Evolutionary conservation across 2,797 vertebrate species (phyloP).

Genomic region (Crocodylus rhombifer): DNA sequence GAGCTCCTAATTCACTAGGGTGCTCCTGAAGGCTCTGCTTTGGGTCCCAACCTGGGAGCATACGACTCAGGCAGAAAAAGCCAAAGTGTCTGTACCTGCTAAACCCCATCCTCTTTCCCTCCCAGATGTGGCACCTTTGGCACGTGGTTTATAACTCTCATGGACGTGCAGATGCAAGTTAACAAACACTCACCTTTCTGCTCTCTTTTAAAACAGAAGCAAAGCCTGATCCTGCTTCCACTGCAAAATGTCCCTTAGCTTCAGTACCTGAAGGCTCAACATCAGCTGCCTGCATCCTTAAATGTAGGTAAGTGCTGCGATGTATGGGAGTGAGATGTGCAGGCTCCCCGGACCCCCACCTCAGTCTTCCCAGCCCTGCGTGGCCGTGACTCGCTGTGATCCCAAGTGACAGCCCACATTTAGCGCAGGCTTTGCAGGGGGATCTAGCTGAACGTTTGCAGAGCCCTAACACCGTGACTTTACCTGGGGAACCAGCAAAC

Average conservation of each 20-base stretch:
- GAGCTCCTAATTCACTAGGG: not conserved
- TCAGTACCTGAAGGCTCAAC: not conserved
- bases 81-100: not conserved
- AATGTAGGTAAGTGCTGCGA: not conserved
- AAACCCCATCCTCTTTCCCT: not conserved
- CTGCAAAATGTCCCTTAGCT: not conserved
- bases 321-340: not conserved
- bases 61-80: not conserved
- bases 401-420: too few species aligned
- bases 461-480: not conserved
- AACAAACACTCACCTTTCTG: not conserved
- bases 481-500: not conserved
- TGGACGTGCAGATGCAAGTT: not conserved
- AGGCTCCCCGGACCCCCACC: not conserved
- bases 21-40: not conserved
- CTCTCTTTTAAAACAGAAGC: not conserved
- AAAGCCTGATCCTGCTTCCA: not conserved
- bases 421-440: too few species aligned
- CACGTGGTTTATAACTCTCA: not conserved
- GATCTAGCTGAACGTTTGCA: not conserved
- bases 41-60: too few species aligned
- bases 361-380: fast-evolving
- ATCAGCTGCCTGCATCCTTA: not conserved
- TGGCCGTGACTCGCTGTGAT: not conserved
- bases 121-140: not conserved